These are phyloP conservation scores for Riptortus pedestris DNA, from an alignment of 1,140 invertebrate species.

Conservation along the genomic window DNA sequence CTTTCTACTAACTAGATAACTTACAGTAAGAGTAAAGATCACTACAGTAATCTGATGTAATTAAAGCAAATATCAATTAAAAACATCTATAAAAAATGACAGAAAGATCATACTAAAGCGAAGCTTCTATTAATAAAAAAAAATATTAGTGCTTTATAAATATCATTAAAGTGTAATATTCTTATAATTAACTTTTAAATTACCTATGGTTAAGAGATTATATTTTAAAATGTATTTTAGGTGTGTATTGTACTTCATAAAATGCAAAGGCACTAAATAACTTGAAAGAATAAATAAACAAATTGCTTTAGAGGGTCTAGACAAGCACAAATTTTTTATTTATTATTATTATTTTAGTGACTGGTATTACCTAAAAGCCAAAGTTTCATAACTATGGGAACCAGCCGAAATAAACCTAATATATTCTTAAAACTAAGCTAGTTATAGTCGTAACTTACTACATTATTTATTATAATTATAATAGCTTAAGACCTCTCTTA, in stretches of 20 bases:
- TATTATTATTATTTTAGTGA: conserved; percentile 7
- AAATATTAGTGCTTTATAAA: background rate
- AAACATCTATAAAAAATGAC: background rate
- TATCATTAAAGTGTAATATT: background rate
- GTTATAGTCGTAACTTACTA: too few relatives aligned
- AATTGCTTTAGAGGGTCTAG: background rate
- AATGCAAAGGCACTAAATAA: conserved; percentile 24
- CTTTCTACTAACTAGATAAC: background rate
- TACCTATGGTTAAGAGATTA: conserved; percentile 7
- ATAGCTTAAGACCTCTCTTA: too few relatives aligned
- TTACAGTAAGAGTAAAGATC: background rate
- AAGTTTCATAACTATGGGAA: conserved; percentile 20
- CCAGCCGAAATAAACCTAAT: conserved; percentile 21
- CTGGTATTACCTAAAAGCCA: conserved; percentile 19
- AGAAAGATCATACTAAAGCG: background rate
- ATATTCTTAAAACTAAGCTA: too few relatives aligned
- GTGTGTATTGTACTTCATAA: background rate
- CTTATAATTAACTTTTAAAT: background rate
- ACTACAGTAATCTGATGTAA: background rate
- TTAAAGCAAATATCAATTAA: background rate
- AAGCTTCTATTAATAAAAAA: background rate
- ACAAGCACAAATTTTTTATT: background rate
- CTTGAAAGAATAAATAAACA: conserved; percentile 3
- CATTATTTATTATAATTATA: too few relatives aligned
- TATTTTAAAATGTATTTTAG: background rate